These are phyloP conservation scores for Cygnus atratus DNA, from an alignment of 2,113 vertebrate genomes.

Conservation along the genomic window DNA sequence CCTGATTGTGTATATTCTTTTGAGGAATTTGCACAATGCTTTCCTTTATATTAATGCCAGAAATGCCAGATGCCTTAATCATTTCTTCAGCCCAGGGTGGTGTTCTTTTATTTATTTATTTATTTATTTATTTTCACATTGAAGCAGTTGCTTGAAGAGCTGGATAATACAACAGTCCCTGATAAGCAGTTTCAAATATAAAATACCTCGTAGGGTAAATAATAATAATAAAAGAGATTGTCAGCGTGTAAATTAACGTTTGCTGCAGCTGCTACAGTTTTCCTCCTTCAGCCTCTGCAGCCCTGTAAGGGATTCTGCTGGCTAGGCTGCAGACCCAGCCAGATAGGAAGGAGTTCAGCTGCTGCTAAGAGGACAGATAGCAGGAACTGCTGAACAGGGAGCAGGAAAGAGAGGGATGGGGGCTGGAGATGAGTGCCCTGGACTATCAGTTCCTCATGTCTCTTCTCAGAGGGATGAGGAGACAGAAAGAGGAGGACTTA, in stretches of 20 bases:
- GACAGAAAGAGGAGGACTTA: background rate
- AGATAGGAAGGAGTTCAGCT: background rate
- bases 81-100: background rate
- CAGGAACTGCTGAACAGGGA: background rate
- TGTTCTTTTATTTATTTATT: no score
- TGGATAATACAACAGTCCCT: background rate
- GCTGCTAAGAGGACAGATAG: background rate
- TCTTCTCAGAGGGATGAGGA: background rate
- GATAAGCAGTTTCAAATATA: background rate
- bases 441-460: background rate
- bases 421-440: background rate
- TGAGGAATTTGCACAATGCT: background rate
- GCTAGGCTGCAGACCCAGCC: background rate
- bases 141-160: background rate
- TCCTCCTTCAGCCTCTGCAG: background rate
- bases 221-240: background rate
- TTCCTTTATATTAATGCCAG: background rate
- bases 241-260: background rate
- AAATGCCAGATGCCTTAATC: background rate
- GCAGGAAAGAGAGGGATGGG: background rate
- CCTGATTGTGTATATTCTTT: background rate
- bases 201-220: background rate
- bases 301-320: background rate
- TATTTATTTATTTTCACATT: background rate
- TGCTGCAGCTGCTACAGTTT: background rate